These are phyloP conservation scores for Polyommatus icarus DNA, from an alignment of 2,888 invertebrate genomes.

Conservation along the genomic window DNA sequence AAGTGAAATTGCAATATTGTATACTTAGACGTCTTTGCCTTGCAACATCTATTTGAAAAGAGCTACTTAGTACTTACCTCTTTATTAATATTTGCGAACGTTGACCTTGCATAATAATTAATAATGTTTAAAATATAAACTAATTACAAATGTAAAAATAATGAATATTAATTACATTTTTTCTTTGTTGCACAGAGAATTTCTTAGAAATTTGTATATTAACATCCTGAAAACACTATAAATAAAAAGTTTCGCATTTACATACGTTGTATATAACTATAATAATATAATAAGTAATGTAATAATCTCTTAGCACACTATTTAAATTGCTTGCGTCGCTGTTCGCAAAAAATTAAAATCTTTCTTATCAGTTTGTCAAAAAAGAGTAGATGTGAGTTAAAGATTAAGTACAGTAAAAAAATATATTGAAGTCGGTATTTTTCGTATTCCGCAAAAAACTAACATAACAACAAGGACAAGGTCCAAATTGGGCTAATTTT, in stretches of 20 bases:
- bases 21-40: too few species aligned
- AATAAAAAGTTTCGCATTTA: background rate
- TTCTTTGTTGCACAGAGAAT: background rate
- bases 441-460: too few species aligned
- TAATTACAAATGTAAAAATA: background rate
- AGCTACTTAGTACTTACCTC: too few species aligned
- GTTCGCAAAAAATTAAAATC: background rate
- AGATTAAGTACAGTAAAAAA: too few species aligned
- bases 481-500: too few species aligned
- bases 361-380: background rate
- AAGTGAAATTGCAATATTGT: too few species aligned
- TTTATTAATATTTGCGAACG: background rate
- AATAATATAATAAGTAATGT: background rate
- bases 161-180: slow-evolving; percentile 8
- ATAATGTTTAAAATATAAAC: background rate
- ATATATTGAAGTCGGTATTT: too few species aligned
- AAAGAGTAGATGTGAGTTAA: too few species aligned
- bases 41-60: too few species aligned
- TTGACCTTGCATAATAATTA: background rate
- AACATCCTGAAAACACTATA: background rate
- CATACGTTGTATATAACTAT: background rate
- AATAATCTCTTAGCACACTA: background rate
- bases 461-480: too few species aligned
- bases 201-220: slow-evolving; percentile 5
- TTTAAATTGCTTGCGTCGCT: background rate